Evolutionary conservation across 1,140 invertebrate genomes (phyloP), one percentile per base, ranked within the genome.

Genomic region (Ceratosolen solmsi): DNA sequence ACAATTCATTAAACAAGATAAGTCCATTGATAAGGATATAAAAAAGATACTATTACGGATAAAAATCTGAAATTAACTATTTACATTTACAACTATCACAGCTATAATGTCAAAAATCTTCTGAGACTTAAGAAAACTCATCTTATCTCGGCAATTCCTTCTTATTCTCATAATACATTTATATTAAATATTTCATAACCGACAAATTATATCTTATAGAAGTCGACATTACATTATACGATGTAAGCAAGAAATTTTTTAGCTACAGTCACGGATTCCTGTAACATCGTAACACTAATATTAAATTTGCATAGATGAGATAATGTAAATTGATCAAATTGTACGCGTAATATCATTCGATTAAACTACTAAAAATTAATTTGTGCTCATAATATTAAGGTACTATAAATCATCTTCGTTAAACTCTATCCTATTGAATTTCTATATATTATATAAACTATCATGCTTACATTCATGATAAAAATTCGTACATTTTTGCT

Each of bases 161-260:
- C n/a, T 27, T 46, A 46, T 51, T 25, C n/a, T 4, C 36, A 41
- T n/a, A 38, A n/a, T 25, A 49, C 22, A 27, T 49, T 49, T 27
- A 15, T 71, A 27, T 25, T 25, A 49, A 71, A 71, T 56, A 54
- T 60, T 25, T 60, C 33, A 41, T 41, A 11, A 60, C 33, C 22
- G 41, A 2, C 83, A 58, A 2, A 79, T 56, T 82, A 84, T 75
- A 82, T 82, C 80, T 73, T 73, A 82, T 79, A 84, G 79, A 85
- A 86, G 82, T 75, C 70, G 79, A 76, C 63, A 85, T 85, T 85
- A 86, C 81, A 83, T 84, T 75, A 77, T 83, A 84, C 80, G 60
- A 86, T 84, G 82, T 83, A 86, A 84, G 78, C 78, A 83, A 75
- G 82, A 68, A 78, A 20, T 3, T 68, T 65, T 77, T 25, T 9